Base-by-base conservation (phyloP, 1,140 invertebrate genomes). In the Acromyrmex echinatior region DNA sequence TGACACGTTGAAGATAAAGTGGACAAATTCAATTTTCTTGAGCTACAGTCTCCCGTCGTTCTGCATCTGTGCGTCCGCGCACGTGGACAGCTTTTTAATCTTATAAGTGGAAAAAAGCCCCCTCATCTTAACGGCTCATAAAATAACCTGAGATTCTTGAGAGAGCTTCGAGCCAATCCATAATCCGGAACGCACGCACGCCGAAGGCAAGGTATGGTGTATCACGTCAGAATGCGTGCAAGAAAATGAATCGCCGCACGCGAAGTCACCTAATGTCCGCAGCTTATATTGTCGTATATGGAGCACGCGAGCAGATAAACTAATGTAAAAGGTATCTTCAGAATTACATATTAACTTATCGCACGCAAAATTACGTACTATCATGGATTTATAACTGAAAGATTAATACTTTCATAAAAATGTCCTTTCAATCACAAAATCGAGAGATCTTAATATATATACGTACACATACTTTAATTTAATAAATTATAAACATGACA, bases 201-300 rank as follows among this genome's bases (percentile, higher is more conserved):
- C 79, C 66, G 35, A 71, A 81, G 65, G 66, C 66, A 53, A 81
- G 35, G 53, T 39, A 71, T 53, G 79, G 16, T 51, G 65, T 71
- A 56, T 70, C 78, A 81, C 51, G 78, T 81, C 65, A 81, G 66
- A 21, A 81, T 81, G 79, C 79, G 66, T 81, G 79, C 79, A 66
- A 18, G n/a, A 81, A 81, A 81, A 81, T 81, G 65, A 56, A 81
- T 71, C 65, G 79, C 53, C 53, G 51, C 79, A 81, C 79, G 79
- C 66, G 35, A 81, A 81, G 65, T 60, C 79, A 35, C 79, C 51
- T 49, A 58, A 58, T 45, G 31, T 81, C 51, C 66, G 49, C 66
- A 53, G 31, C 16, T 70, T 56, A 35, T 39, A 39, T 81, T 45
- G n/a, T 58, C 51, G 18, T 66, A 63, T 53, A n/a, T 39, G 35